A percentile compares a stretch with the other conserved stretches of the same genome.
phyloP scores from a whole-genome alignment of 2,888 invertebrate species.

The Clistopyga incitator region DNA sequence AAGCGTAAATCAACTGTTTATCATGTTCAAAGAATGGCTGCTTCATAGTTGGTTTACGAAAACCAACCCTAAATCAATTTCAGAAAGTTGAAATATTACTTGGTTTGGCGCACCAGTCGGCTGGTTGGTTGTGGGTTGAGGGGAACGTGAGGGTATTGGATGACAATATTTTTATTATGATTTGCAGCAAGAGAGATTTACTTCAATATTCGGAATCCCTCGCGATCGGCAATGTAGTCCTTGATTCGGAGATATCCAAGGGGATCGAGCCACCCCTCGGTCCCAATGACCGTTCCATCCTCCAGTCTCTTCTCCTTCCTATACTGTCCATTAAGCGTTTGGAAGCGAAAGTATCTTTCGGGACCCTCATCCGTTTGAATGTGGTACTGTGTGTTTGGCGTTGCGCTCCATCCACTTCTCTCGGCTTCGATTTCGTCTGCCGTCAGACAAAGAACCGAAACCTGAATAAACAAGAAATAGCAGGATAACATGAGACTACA shows the following conservation, averaged over 20 bases:
- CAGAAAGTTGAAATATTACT: too few species aligned
- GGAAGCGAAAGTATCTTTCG: slow-evolving; percentile 94
- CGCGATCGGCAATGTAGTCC: slow-evolving; percentile 94
- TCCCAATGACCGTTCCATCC: slow-evolving; percentile 95
- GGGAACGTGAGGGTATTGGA: too few species aligned
- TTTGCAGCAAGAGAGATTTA: slow-evolving; percentile 61
- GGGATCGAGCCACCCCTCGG: slow-evolving; percentile 95
- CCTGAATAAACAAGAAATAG: slow-evolving; percentile 70
- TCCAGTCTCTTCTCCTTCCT: slow-evolving; percentile 94
- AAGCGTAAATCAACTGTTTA: too few species aligned
- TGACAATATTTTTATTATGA: not conserved
- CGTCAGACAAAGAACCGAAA: slow-evolving; percentile 80
- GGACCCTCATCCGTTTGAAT: slow-evolving; percentile 97
- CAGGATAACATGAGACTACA: not conserved
- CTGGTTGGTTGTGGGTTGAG: too few species aligned
- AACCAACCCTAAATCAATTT: too few species aligned
- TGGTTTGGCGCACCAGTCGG: too few species aligned
- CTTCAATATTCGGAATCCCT: slow-evolving; percentile 92
- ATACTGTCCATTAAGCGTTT: slow-evolving; percentile 95
- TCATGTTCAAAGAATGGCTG: too few species aligned
- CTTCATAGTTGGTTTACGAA: too few species aligned
- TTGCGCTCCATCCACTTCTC: slow-evolving; percentile 87
- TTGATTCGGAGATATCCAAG: slow-evolving; percentile 92
- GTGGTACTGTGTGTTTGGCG: slow-evolving; percentile 92
- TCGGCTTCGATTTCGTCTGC: slow-evolving; percentile 81